Evolutionary conservation across 2,797 vertebrate genomes (phyloP), one percentile per base, ranked within the genome.

Genomic region (Sciaenops ocellatus): DNA sequence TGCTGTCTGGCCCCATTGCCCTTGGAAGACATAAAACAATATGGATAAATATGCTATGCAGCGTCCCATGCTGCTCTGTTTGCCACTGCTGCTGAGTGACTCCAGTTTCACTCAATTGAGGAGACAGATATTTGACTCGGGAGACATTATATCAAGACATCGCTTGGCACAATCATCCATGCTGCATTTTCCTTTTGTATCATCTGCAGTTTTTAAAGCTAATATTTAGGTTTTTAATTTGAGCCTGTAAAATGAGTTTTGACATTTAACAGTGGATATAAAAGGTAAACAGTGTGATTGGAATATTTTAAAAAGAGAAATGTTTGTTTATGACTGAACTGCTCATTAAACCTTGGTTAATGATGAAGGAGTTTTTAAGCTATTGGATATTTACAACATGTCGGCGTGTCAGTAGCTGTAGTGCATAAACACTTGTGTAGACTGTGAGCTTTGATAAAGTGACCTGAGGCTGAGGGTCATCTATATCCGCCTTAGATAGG

Each of bases 21-120:
- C 81, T 90, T 82, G 69, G 63, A 89, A 86, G 86, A 89, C 78
- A 87, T 91, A 79, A 92, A 86, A 84, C 85, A 85, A 84, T 82
- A 83, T 67, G 59, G 80, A 78, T 87, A 76, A 87, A 89, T 85
- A 82, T 50, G 76, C 74, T n/a, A 8, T 46, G 48, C 46, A 3
- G 71, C 51, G 28, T 70, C 62, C 78, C 68, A 76, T 51, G 81
- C 74, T 74, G 79, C 55, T 86, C 24, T 82, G 62, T 72, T 82
- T 86, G 67, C 64, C 22, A 18, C 57, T 24, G 54, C 24, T 55
- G 61, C 64, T 55, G 74, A 80, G 57, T 48, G 69, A 78, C 69
- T 73, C 48, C 55, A 57, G 60, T 73, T 69, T 77, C 44, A 54
- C 78, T 79, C 57, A 47, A 20, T 41, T 73, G 20, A 73, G 3